Evolutionary conservation across 2,888 invertebrate species (phyloP), one percentile per base, ranked within the genome.

Genomic region (Pristionchus entomophagus): DNA sequence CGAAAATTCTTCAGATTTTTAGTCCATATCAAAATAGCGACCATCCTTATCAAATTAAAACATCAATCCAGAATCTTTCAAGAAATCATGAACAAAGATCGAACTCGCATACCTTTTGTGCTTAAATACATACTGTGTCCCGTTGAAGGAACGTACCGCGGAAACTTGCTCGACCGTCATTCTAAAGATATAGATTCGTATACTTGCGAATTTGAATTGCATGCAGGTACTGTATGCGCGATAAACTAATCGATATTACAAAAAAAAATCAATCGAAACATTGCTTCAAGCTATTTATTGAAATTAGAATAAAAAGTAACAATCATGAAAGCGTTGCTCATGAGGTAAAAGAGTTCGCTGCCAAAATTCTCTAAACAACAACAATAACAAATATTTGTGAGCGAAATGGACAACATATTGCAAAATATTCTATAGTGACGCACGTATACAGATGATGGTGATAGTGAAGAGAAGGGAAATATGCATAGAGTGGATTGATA

Each of bases 111-210:
- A 96, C 96, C 96, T 97, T 87, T 96, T 95, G 94, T 97, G 97
- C 5, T 96, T 95, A 94, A 95, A 97, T 8, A 97, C 96, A 93
- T 96, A 96, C 94, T 98, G 97, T 92, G 95, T 95, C 29, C 98
- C 98, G 80, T 96, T 96, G 94, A 96, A 97, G 87, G 95, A 95
- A 94, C 96, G 96, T 91, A 95, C 96, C 22, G 89, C 85, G 10
- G 89, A 89, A 26, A 91, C 86, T 51, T 95, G 73, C 29, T 51
- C 56, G 14, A n/a, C 51, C 29, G 65, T 22, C 85, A 85, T 85
- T 29, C 29, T 69, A 32, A 26, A 22, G 8, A 38, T n/a, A 29
- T 53, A 35, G 22, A 26, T 26, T 19, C 29, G 45, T n/a, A 45
- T 45, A n/a, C 3, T 29, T 32, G 69, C 10, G 5, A 77, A 49